Conservation (phyloP, 1,140 invertebrate species). For the Limonius californicus region DNA sequence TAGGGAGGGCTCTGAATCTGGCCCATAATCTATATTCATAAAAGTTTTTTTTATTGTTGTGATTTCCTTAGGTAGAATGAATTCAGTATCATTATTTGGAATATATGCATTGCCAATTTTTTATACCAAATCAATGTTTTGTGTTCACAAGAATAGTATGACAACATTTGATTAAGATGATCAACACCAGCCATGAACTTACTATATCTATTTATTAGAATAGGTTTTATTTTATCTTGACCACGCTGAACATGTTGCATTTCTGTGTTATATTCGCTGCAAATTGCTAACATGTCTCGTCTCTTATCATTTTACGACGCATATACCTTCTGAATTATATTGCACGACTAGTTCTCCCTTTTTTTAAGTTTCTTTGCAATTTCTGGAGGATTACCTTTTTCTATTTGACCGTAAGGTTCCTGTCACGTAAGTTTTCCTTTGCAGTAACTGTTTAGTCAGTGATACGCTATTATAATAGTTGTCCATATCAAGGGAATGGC, state of each 20-base stretch:
- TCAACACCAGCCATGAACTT: conserved; percentile 21
- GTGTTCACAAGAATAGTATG: conserved; percentile 27
- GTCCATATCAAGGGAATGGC: conserved; percentile 29
- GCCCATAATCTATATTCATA: too few relatives aligned
- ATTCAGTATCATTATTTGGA: conserved; percentile 27
- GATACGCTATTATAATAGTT: conserved; percentile 30
- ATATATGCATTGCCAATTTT: conserved; percentile 26
- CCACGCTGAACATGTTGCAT: conserved; percentile 2
- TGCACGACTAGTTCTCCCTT: not conserved
- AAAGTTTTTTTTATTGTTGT: too few relatives aligned
- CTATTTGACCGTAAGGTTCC: conserved; percentile 27
- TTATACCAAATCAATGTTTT: conserved; percentile 29
- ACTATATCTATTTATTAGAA: conserved; percentile 21
- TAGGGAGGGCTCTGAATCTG: too few relatives aligned
- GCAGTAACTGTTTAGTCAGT: conserved; percentile 20
- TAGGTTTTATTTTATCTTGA: conserved; percentile 12
- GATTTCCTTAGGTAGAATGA: conserved; percentile 12
- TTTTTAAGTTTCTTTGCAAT: conserved; percentile 6
- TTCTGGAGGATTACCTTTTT: conserved; percentile 28
- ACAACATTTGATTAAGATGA: conserved; percentile 24
- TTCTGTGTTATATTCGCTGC: conserved; percentile 18
- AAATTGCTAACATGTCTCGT: conserved; percentile 13
- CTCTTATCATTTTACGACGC: conserved; percentile 17
- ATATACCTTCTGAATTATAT: not conserved
- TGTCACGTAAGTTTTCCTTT: conserved; percentile 26